Evolutionary conservation across 2,888 invertebrate genomes (phyloP).

Genomic region (Vandiemenella viatica): DNA sequence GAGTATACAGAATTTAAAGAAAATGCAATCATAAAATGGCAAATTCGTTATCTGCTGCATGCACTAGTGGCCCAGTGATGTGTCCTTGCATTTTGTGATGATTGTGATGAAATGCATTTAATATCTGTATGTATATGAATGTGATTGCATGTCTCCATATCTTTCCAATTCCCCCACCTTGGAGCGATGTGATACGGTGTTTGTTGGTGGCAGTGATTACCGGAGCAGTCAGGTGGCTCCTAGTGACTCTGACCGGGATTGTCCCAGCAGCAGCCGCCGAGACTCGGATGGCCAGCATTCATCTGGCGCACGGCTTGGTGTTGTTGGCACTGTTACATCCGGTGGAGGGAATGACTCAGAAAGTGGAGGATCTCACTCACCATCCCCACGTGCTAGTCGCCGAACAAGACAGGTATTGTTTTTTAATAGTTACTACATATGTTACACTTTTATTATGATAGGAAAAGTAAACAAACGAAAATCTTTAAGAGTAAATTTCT

Average conservation of each 20-base stretch:
- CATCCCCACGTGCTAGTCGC: slow-evolving; percentile 67
- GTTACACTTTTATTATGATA: too few species aligned
- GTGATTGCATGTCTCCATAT: too few species aligned
- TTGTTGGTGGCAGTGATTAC: slow-evolving; percentile 58
- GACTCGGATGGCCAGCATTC: slow-evolving; percentile 42
- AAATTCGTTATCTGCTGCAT: too few species aligned
- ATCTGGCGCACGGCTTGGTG: slow-evolving; percentile 35
- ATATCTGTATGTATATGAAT: too few species aligned
- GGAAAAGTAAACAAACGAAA: neutral
- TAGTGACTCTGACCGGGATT: slow-evolving; percentile 79
- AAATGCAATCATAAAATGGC: too few species aligned
- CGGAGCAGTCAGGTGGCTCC: slow-evolving; percentile 80
- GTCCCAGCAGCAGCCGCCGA: slow-evolving; percentile 50
- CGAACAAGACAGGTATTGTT: slow-evolving; percentile 52
- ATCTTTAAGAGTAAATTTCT: neutral
- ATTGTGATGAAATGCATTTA: too few species aligned
- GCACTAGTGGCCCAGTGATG: too few species aligned
- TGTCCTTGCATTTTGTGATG: too few species aligned
- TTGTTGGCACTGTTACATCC: slow-evolving; percentile 47
- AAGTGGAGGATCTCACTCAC: slow-evolving; percentile 75
- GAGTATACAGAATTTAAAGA: too few species aligned
- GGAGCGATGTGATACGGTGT: neutral
- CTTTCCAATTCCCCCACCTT: neutral
- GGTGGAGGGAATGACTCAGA: slow-evolving; percentile 53
- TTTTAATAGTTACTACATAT: too few species aligned